Percentiles rank a stretch among this genome's conserved stretches.
Evolutionary conservation across 2,797 vertebrate species (phyloP).

Genomic region (Tragopan temminckii): DNA sequence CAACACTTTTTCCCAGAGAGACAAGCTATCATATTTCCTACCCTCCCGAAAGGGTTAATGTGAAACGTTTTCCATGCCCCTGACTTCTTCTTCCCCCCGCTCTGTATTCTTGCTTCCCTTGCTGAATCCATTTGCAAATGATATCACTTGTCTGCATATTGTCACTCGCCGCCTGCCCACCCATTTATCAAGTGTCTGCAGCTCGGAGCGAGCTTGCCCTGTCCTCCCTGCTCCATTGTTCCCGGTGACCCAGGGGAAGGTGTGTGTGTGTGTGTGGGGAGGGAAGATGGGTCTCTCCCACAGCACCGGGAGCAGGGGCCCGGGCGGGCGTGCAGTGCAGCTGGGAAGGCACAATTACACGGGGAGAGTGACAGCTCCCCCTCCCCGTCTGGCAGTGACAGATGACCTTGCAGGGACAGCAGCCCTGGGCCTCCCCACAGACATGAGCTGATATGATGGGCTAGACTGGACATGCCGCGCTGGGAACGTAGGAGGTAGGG

Average conservation of each 20-base stretch:
- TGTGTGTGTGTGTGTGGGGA: not conserved
- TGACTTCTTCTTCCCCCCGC: constrained; percentile 45
- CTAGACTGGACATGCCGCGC: constrained; percentile 60
- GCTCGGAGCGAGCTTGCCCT: constrained; percentile 79
- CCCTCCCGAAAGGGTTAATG: constrained; percentile 55
- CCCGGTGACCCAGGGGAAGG: constrained; percentile 88
- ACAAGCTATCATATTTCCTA: not conserved
- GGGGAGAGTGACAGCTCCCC: constrained; percentile 67
- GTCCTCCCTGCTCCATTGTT: constrained; percentile 91
- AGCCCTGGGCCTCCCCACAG: constrained; percentile 62
- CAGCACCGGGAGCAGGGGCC: not conserved
- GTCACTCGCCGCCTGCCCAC: constrained; percentile 87
- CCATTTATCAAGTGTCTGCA: constrained; percentile 92
- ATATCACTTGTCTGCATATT: constrained; percentile 95
- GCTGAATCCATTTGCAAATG: constrained; percentile 91
- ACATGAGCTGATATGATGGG: constrained; percentile 62
- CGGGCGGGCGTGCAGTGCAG: constrained; percentile 16
- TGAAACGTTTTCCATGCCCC: constrained; percentile 69
- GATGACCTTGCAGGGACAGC: constrained; percentile 75
- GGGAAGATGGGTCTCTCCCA: not conserved
- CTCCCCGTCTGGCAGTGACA: constrained; percentile 62
- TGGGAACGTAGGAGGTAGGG: constrained; percentile 40
- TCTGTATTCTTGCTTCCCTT: constrained; percentile 57
- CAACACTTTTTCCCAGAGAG: not conserved
- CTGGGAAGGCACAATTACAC: constrained; percentile 62